phyloP scores from a whole-genome alignment of 2,797 vertebrate genomes.

The Gadopsis marmoratus region DNA sequence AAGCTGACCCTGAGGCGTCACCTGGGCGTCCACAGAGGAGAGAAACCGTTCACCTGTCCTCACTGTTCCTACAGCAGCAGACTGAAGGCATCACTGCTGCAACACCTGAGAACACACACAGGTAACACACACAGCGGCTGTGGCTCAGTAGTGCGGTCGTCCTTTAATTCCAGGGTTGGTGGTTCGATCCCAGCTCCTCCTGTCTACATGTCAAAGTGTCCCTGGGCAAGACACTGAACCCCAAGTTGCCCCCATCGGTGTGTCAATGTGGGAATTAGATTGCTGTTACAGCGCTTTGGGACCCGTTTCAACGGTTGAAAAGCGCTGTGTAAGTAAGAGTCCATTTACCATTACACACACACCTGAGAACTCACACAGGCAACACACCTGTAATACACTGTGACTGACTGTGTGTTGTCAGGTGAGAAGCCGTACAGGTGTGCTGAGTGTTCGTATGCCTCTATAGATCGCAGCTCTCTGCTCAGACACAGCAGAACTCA shows the following conservation, averaged over 20 bases:
- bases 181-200: no score
- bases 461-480: slow-evolving; percentile 83
- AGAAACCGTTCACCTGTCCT: slow-evolving; percentile 81
- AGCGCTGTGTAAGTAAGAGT: no score
- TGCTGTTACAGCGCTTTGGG: no score
- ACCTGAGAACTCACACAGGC: not conserved
- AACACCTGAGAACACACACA: slow-evolving; percentile 36
- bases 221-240: no score
- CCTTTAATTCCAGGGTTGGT: no score
- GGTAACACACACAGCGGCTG: not conserved
- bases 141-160: no score
- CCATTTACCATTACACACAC: no score
- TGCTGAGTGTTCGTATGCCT: slow-evolving; percentile 80
- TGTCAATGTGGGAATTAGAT: no score
- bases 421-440: slow-evolving; percentile 85
- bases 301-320: no score
- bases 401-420: slow-evolving; percentile 26
- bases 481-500: slow-evolving; percentile 73
- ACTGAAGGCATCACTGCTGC: slow-evolving; percentile 82
- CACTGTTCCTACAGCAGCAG: slow-evolving; percentile 77
- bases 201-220: no score
- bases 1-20: slow-evolving; percentile 82
- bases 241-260: no score
- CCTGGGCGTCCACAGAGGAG: slow-evolving; percentile 76
- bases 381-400: not conserved